Percentiles rank a stretch among this genome's conserved stretches.
Conservation (phyloP, 2,113 vertebrate genomes). For the Recurvirostra avosetta region DNA sequence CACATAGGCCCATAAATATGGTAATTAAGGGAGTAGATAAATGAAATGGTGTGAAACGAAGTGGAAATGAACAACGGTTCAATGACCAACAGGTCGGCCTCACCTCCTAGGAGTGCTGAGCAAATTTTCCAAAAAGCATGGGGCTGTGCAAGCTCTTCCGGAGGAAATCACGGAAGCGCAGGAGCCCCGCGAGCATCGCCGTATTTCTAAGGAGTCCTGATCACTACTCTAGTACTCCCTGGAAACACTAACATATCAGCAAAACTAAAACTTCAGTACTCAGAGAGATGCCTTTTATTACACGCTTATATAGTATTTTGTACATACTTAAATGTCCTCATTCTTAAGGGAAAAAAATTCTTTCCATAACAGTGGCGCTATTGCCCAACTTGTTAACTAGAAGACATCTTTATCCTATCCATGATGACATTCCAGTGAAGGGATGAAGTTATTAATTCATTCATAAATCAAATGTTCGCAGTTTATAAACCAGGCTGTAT, state of each 20-base stretch:
- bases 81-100: background rate
- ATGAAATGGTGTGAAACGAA: constrained; percentile 21
- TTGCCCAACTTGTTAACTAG: background rate
- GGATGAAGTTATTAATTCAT: background rate
- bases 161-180: background rate
- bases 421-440: background rate
- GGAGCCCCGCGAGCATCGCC: background rate
- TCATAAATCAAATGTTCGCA: background rate
- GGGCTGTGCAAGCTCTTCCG: background rate
- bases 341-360: background rate
- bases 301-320: background rate
- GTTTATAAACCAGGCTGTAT: background rate
- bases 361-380: background rate
- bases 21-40: constrained; percentile 22
- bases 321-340: background rate
- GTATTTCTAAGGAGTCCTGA: background rate
- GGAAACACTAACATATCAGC: background rate
- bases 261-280: background rate
- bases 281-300: background rate
- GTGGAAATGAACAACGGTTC: constrained; percentile 1
- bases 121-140: accelerated
- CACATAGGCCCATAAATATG: background rate
- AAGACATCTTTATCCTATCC: background rate
- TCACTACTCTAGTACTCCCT: background rate
- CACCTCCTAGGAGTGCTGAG: background rate